Evolutionary conservation across 2,888 invertebrate genomes (phyloP).

Genomic region (Byasa hedistus): DNA sequence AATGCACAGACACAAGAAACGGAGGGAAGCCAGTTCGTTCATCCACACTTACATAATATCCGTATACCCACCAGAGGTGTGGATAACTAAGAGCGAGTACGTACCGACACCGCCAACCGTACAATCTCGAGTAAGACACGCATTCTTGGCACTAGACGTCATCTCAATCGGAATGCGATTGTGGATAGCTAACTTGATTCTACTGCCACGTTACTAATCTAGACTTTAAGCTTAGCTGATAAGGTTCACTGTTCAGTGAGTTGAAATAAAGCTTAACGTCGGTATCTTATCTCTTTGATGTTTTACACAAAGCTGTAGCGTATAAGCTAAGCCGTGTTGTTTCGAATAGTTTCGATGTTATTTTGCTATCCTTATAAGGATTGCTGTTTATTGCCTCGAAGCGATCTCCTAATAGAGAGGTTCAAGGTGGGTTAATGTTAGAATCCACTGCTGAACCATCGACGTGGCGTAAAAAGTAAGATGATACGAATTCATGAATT

Average conservation of each 20-base stretch:
- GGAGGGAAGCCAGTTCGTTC: constrained; percentile 34
- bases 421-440: no score
- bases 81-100: constrained; percentile 30
- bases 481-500: no score
- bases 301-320: constrained; percentile 26
- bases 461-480: no score
- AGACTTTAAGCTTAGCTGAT: neutral
- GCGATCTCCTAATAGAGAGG: neutral
- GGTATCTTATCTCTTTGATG: constrained; percentile 27
- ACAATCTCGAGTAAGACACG: constrained; percentile 31
- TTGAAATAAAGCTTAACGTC: constrained; percentile 7
- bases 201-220: constrained; percentile 15
- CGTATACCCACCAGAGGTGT: constrained; percentile 23
- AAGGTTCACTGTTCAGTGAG: constrained; percentile 4
- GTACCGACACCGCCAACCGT: constrained; percentile 3
- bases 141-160: constrained; percentile 27
- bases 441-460: no score
- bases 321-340: constrained; percentile 13
- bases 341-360: constrained; percentile 10
- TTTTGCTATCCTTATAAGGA: constrained; percentile 3
- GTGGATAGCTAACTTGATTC: constrained; percentile 26
- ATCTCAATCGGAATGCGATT: constrained; percentile 28
- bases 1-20: constrained; percentile 15
- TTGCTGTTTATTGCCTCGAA: constrained; percentile 6
- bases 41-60: constrained; percentile 37